phyloP scores from a whole-genome alignment of 64 coral and sea anemone species.

The Pocillopora verrucosa region DNA sequence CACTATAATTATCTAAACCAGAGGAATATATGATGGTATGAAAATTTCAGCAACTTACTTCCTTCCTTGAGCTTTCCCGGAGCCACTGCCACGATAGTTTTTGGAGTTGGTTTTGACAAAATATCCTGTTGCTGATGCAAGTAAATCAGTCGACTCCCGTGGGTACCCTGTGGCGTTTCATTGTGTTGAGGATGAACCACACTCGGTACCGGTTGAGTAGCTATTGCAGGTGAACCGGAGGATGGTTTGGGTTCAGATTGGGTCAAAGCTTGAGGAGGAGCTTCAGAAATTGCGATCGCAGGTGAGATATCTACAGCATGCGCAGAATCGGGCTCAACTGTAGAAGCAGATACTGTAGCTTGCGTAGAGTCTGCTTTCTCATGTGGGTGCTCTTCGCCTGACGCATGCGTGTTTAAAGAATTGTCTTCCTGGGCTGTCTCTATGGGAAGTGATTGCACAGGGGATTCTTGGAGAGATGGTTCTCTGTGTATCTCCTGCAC shows the following conservation, averaged over 20 bases:
- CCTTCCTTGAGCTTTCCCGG: conserved; percentile 2
- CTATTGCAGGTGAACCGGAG: background rate
- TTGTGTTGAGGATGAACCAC: background rate
- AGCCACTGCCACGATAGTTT: conserved; percentile 4
- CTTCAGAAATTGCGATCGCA: background rate
- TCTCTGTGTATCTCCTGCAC: conserved; percentile 6
- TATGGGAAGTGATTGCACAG: background rate
- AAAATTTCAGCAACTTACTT: conserved; percentile 15
- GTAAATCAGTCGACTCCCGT: conserved; percentile 40
- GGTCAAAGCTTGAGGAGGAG: background rate
- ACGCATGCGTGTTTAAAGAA: background rate
- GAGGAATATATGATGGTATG: too few species aligned
- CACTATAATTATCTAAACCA: too few species aligned
- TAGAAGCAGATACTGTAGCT: background rate
- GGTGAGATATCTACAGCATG: background rate
- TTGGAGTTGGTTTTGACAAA: conserved; percentile 23
- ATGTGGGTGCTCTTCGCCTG: background rate
- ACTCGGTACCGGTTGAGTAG: background rate
- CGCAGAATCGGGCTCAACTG: background rate
- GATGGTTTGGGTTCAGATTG: background rate
- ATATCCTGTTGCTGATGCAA: conserved; percentile 55
- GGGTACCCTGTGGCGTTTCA: conserved; percentile 17
- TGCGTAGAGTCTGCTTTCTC: background rate
- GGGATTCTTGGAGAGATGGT: conserved; percentile 9
- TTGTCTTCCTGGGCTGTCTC: background rate